Evolutionary conservation across 2,888 invertebrate genomes (phyloP).

Genomic region (Coleophora flavipennella): DNA sequence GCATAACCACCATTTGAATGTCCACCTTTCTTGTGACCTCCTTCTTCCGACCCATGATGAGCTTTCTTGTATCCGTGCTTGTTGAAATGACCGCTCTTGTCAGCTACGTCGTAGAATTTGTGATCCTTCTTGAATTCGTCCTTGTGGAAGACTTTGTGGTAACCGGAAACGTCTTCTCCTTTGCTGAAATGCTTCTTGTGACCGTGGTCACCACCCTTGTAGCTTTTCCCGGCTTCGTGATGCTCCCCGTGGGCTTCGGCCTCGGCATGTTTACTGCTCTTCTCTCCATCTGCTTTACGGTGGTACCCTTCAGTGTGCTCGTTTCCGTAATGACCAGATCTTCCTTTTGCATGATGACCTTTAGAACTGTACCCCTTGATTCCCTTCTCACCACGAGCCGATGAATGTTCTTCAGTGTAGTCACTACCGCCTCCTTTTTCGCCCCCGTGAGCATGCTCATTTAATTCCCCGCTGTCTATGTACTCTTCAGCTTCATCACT

Average conservation of each 20-base stretch:
- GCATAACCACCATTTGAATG: constrained; percentile 66
- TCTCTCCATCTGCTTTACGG: constrained; percentile 65
- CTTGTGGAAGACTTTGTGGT: constrained; percentile 81
- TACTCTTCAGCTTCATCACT: constrained; percentile 36
- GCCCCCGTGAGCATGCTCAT: constrained; percentile 29
- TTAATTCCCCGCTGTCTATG: constrained; percentile 25
- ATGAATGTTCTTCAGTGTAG: constrained; percentile 58
- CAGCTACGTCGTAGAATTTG: constrained; percentile 81
- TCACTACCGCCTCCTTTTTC: constrained; percentile 61
- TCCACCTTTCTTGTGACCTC: constrained; percentile 71
- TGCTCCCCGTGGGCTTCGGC: constrained; percentile 71
- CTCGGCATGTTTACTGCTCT: constrained; percentile 67
- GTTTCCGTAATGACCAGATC: constrained; percentile 68
- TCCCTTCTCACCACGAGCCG: constrained; percentile 69
- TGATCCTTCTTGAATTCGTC: constrained; percentile 85
- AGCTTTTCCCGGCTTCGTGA: constrained; percentile 61
- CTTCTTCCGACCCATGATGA: constrained; percentile 69
- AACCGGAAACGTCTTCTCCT: constrained; percentile 79
- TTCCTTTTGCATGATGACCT: constrained; percentile 69
- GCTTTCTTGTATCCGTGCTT: constrained; percentile 74
- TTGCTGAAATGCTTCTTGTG: constrained; percentile 76
- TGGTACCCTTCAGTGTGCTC: constrained; percentile 68
- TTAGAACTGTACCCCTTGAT: constrained; percentile 69
- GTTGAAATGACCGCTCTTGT: constrained; percentile 76
- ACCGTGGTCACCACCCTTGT: constrained; percentile 72